phyloP scores from a whole-genome alignment of 2,797 vertebrate genomes.

The Psittacula echo region DNA sequence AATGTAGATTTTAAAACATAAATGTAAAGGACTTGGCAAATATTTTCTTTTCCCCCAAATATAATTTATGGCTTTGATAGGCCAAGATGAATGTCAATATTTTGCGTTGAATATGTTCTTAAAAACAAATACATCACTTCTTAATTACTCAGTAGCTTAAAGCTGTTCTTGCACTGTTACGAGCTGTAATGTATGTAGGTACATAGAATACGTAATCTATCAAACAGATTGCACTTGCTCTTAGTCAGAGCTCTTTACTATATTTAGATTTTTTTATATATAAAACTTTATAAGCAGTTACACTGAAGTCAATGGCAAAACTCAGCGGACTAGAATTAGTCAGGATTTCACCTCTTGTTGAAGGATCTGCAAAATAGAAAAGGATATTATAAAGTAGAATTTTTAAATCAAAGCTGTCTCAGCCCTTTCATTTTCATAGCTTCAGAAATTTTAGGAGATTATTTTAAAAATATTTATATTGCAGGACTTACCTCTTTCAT shows the following conservation, averaged over 20 bases:
- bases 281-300: background rate
- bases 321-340: background rate
- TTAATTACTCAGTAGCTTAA: slow-evolving; percentile 17
- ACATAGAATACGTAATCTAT: background rate
- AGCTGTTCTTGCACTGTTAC: background rate
- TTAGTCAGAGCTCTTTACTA: slow-evolving; percentile 36
- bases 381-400: background rate
- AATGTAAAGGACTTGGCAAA: background rate
- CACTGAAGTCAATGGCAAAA: background rate
- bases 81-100: background rate
- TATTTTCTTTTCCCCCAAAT: background rate
- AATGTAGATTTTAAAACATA: background rate
- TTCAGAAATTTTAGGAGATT: background rate
- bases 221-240: slow-evolving; percentile 40
- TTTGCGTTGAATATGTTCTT: slow-evolving; percentile 24
- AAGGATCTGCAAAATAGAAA: background rate
- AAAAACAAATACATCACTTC: background rate
- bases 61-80: background rate
- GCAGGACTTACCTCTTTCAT: background rate
- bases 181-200: background rate
- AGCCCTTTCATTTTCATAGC: background rate
- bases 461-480: background rate
- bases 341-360: background rate
- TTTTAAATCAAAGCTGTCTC: background rate
- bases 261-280: background rate